Evolutionary conservation across 30 jellyfish, hydroid and myxozoan genomes (phyloP), one percentile per base, ranked within the genome.

Genomic region (Aurelia sp.): DNA sequence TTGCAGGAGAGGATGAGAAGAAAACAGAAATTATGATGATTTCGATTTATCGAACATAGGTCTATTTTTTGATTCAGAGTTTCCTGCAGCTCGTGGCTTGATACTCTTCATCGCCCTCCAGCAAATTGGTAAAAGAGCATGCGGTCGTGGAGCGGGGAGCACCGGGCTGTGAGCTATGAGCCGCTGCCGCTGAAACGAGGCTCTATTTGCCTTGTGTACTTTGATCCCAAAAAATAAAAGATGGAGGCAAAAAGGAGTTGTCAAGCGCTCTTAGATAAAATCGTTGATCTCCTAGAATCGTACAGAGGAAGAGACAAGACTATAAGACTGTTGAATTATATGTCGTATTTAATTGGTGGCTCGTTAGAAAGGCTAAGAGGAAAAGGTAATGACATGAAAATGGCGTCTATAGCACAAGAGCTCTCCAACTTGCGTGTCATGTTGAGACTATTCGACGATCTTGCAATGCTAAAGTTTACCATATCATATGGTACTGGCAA

Each of bases 261-360:
- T 20, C 52, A 8, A 21, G 58, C 57, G 19, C 1, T 16, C 70
- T 47, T 62, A 0, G 63, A 19, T 17, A 22, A 68, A 15, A 3
- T 82, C 64, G 78, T 86, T 24, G 20, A 63, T 13, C 74, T 58
- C 61, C 69, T 88, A 8, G 96, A 88, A 61, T 78, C 88, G 35
- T 88, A 88, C 79, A 68, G 96, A 68, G 96, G 96, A 15, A 57
- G 96, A 13, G 96, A 88, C 59, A 78, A 88, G 61, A 52, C 80
- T 3, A 63, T 88, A 20, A 40, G 96, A 17, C 72, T 88, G 18
- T 61, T 70, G n/a, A 73, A 76, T 22, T 88, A 88, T 52, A 74
- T 31, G 18, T 67, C 51, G 35, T 69, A 74, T 31, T 8, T 88
- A 4, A 59, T 48, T 11, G 21, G 86, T 13, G 90, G 91, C 51